Conservation (phyloP, 2,113 vertebrate species). For the Odobenus rosmarus region DNA sequence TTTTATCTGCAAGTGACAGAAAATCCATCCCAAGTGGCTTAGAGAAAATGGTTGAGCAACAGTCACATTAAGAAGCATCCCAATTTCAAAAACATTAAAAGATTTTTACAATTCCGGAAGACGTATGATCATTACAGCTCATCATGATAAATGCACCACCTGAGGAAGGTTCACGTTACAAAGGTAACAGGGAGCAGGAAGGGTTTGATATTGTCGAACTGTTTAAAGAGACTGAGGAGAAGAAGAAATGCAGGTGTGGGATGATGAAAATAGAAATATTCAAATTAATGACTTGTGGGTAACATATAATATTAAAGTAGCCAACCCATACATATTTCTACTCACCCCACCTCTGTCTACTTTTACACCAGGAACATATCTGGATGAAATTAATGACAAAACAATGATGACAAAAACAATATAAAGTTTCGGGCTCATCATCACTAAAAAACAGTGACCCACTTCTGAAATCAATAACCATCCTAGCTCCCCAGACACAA, state of each 20-base stretch:
- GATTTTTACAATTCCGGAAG: background rate
- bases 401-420: background rate
- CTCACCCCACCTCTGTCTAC: background rate
- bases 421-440: background rate
- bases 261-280: background rate
- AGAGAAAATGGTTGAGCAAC: background rate
- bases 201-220: background rate
- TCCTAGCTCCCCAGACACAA: background rate
- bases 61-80: background rate
- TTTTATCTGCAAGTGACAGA: constrained; percentile 37
- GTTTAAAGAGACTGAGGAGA: background rate
- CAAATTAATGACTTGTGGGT: background rate
- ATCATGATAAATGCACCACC: background rate
- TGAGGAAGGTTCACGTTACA: background rate
- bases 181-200: background rate
- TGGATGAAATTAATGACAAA: background rate
- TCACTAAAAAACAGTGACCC: background rate
- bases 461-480: background rate
- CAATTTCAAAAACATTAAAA: background rate
- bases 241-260: background rate
- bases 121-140: background rate
- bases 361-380: background rate
- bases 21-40: constrained; percentile 39
- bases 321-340: background rate
- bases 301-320: background rate